A percentile compares a stretch with the other conserved stretches of the same genome.
Conservation (phyloP, 2,888 invertebrate species). For the Penaeus monodon region DNA sequence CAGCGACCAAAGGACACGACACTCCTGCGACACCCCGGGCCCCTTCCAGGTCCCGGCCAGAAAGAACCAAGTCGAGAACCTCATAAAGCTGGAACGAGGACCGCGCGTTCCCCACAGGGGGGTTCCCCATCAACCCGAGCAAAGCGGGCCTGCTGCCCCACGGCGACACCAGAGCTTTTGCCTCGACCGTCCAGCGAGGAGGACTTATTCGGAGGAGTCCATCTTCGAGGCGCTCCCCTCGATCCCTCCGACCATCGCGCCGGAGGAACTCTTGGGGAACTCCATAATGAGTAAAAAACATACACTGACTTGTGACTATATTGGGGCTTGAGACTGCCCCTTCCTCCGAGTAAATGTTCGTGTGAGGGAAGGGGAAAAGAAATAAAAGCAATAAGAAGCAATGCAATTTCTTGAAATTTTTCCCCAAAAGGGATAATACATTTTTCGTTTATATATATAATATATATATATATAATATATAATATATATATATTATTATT, state of each 20-base stretch:
- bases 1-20: neutral
- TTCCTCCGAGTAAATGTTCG: conserved; percentile 29
- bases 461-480: no score
- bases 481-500: neutral
- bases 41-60: neutral
- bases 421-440: no score
- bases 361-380: neutral
- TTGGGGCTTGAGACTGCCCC: conserved; percentile 51
- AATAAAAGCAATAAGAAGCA: no score
- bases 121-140: conserved; percentile 38
- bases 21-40: neutral
- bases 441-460: no score
- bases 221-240: conserved; percentile 35
- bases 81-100: neutral
- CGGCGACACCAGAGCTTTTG: neutral
- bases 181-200: conserved; percentile 27
- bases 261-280: conserved; percentile 21
- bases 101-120: neutral
- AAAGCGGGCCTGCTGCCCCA: neutral
- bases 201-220: conserved; percentile 38
- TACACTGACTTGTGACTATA: conserved; percentile 41
- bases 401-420: no score
- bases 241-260: conserved; percentile 44
- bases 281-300: conserved; percentile 31
- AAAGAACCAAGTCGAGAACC: neutral